phyloP scores from a whole-genome alignment of 2,797 vertebrate species.

The Sebastes minor region DNA sequence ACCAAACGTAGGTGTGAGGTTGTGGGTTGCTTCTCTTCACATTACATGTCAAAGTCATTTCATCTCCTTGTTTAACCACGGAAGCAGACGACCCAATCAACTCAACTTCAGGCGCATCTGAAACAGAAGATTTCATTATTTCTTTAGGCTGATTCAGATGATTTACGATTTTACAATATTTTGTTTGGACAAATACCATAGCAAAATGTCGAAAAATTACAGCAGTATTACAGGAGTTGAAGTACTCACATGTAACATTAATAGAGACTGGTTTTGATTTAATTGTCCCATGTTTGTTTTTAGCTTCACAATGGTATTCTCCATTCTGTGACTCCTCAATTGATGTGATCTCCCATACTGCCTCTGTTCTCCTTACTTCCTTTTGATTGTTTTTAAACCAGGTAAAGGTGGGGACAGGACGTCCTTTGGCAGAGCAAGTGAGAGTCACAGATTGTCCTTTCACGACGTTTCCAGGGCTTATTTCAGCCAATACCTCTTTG shows the following conservation, averaged over 20 bases:
- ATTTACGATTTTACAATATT: background rate
- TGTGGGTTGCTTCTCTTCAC: conserved; percentile 45
- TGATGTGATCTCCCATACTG: accelerated
- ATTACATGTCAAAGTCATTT: conserved; percentile 39
- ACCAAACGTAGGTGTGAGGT: accelerated
- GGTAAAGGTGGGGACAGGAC: background rate
- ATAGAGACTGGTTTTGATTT: background rate
- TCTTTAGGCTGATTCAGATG: background rate
- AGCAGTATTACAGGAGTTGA: background rate
- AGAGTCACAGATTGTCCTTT: conserved; percentile 43
- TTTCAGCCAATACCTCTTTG: accelerated
- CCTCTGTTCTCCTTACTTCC: accelerated
- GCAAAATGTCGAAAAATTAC: background rate
- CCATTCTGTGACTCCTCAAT: conserved; percentile 28
- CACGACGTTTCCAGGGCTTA: accelerated
- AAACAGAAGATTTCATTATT: conserved; percentile 14
- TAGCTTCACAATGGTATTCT: conserved; percentile 51
- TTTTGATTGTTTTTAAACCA: conserved; percentile 40
- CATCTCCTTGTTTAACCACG: background rate
- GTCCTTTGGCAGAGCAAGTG: conserved; percentile 59
- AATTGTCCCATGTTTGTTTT: background rate
- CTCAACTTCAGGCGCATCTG: conserved; percentile 64
- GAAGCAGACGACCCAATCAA: accelerated
- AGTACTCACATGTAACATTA: conserved; percentile 65
- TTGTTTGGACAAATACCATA: background rate